phyloP scores from a whole-genome alignment of 1,140 invertebrate species.

The Zophobas atratus region DNA sequence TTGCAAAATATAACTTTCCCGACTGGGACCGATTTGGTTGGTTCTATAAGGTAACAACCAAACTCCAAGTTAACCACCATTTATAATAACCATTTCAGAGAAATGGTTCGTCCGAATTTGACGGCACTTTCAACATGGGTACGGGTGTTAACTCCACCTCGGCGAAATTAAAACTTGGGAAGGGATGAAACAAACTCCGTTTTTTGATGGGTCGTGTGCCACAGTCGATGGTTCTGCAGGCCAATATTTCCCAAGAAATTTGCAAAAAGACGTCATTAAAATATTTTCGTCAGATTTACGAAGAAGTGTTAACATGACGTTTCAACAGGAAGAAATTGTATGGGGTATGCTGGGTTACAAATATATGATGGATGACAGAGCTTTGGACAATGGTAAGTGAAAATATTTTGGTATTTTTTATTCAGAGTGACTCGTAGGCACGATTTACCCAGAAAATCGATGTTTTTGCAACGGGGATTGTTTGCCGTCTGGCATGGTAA shows the following conservation, averaged over 20 bases:
- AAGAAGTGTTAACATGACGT: conserved; percentile 63
- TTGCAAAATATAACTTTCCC: conserved; percentile 71
- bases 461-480: neutral
- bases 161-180: conserved; percentile 82
- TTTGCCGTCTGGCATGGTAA: neutral
- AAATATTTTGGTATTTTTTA: neutral
- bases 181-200: conserved; percentile 73
- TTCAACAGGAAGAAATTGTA: conserved; percentile 44
- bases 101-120: conserved; percentile 80
- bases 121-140: conserved; percentile 81
- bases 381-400: neutral
- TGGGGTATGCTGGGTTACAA: conserved; percentile 44
- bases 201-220: conserved; percentile 73
- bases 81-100: conserved; percentile 69
- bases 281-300: conserved; percentile 70
- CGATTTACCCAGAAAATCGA: neutral
- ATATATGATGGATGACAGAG: conserved; percentile 1
- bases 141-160: conserved; percentile 76
- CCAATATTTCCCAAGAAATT: conserved; percentile 80
- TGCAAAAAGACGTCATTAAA: conserved; percentile 70
- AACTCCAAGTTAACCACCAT: neutral
- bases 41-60: conserved; percentile 79
- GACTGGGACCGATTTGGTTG: conserved; percentile 81
- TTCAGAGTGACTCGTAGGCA: neutral
- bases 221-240: conserved; percentile 80